Percentiles rank a stretch among this genome's conserved stretches.
phyloP scores from a whole-genome alignment of 2,888 invertebrate genomes.

The Troilus luridus region DNA sequence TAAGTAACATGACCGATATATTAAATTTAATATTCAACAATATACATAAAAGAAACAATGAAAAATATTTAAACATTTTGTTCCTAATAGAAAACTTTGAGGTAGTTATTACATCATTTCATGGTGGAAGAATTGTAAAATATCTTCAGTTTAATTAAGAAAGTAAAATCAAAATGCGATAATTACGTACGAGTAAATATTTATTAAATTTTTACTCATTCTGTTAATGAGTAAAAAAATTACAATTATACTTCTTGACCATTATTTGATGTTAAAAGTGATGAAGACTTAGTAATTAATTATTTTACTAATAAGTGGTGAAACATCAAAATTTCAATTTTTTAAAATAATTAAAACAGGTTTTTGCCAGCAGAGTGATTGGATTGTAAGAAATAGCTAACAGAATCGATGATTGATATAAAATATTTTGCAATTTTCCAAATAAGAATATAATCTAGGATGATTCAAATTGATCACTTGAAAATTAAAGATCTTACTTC shows the following conservation, averaged over 20 bases:
- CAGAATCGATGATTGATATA: not conserved
- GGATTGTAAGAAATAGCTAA: not conserved
- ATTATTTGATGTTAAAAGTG: not conserved
- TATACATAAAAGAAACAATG: not conserved
- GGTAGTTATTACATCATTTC: not conserved
- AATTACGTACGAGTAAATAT: not conserved
- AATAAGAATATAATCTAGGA: not conserved
- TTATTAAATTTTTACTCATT: not conserved
- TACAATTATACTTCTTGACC: not conserved
- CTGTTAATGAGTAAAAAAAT: not conserved
- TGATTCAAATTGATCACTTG: not conserved
- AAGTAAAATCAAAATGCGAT: not conserved
- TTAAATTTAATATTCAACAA: conserved; percentile 29
- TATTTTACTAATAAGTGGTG: not conserved
- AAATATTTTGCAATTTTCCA: not conserved
- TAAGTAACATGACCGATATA: conserved; percentile 30
- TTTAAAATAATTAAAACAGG: not conserved
- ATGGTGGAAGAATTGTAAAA: conserved; percentile 7
- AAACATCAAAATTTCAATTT: not conserved
- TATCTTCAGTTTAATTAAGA: not conserved
- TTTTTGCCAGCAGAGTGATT: not conserved
- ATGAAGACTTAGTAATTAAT: not conserved
- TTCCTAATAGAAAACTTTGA: conserved; percentile 7
- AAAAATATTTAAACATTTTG: not conserved
- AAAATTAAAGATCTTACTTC: not conserved